Conservation (phyloP, 64 coral and sea anemone genomes). For the Montipora foliosa region DNA sequence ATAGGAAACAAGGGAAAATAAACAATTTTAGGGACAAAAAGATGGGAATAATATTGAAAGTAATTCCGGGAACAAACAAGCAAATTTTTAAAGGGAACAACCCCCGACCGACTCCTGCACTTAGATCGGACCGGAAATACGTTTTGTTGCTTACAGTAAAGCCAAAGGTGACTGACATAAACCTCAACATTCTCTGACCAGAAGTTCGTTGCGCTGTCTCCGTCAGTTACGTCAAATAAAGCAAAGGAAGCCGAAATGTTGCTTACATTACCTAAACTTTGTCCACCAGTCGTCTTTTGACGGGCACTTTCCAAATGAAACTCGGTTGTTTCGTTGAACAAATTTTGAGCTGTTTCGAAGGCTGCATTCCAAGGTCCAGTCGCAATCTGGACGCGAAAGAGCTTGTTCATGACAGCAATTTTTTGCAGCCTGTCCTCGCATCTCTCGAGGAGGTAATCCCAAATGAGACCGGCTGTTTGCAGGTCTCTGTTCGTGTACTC, state of each 20-base stretch:
- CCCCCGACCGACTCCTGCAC: no score
- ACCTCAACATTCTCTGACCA: no score
- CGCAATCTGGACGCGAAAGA: constrained; percentile 13
- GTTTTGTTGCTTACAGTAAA: no score
- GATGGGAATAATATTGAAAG: no score
- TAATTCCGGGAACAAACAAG: no score
- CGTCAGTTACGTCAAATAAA: not conserved
- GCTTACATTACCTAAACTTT: not conserved
- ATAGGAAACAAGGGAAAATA: no score
- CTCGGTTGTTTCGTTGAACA: not conserved
- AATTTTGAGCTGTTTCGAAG: constrained; percentile 5
- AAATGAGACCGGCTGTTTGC: constrained; percentile 44
- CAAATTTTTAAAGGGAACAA: no score
- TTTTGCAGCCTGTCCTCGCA: not conserved
- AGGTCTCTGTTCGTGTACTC: constrained; percentile 33
- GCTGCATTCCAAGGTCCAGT: constrained; percentile 29
- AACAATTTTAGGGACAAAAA: no score
- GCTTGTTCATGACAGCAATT: constrained; percentile 2
- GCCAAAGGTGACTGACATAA: no score
- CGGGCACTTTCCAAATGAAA: not conserved
- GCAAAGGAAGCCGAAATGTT: not conserved
- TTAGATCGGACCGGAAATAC: no score
- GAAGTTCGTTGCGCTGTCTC: not conserved
- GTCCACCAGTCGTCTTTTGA: not conserved
- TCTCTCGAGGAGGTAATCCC: constrained; percentile 28